A percentile compares a stretch with the other conserved stretches of the same genome.
These are phyloP conservation scores for Bilobella aurantiaca DNA, from an alignment of 1,140 invertebrate species.

Conservation along the genomic window DNA sequence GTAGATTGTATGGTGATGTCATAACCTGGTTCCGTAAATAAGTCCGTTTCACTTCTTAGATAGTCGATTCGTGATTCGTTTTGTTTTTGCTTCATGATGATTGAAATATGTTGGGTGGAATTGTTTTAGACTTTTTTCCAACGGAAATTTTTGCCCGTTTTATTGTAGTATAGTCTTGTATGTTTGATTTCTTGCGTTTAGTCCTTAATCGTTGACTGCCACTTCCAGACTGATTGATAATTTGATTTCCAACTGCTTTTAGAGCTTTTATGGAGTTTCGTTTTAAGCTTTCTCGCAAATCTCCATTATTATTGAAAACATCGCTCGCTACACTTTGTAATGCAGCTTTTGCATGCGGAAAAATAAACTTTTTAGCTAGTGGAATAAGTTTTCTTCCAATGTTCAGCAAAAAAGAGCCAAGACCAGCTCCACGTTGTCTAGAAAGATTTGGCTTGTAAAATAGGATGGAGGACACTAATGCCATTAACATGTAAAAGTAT, in stretches of 20 bases:
- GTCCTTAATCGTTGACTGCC: neutral
- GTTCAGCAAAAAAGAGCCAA: neutral
- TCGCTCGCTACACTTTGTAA: neutral
- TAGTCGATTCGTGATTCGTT: slow-evolving; percentile 32
- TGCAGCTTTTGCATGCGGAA: neutral
- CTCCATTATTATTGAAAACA: neutral
- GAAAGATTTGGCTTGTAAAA: slow-evolving; percentile 1
- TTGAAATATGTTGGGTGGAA: neutral
- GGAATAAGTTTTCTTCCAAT: neutral
- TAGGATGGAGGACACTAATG: too few relatives aligned
- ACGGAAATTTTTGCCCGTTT: neutral
- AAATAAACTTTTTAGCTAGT: neutral
- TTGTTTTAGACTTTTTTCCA: neutral
- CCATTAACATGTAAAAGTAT: too few relatives aligned
- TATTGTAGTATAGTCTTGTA: neutral
- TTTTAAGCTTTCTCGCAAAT: neutral
- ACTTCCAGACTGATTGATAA: slow-evolving; percentile 11
- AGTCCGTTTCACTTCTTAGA: slow-evolving; percentile 41
- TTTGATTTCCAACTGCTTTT: slow-evolving; percentile 5
- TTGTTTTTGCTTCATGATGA: neutral
- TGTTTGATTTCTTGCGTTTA: neutral
- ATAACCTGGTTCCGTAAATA: slow-evolving; percentile 41
- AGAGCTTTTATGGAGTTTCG: neutral
- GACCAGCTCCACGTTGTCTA: neutral
- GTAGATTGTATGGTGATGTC: slow-evolving; percentile 41